Base-by-base conservation (phyloP, 2,113 vertebrate genomes). In the Perca flavescens region DNA sequence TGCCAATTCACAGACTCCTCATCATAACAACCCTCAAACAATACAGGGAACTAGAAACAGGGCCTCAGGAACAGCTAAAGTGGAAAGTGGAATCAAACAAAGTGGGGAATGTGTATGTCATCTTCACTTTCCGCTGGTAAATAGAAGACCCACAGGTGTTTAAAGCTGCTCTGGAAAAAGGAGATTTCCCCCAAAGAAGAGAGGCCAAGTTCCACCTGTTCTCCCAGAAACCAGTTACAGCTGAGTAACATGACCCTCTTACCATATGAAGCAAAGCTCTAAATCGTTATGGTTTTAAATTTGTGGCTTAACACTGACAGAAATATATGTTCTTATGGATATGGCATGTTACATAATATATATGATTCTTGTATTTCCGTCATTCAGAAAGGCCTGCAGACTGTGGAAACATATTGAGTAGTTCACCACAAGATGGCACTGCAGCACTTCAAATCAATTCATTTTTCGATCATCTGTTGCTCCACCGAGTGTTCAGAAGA, bases 391-490 rank as follows among this genome's bases (percentile, higher is more conserved):
- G 54, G 10, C 57, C 40, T 28, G n/a, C 8, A 5, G 17, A 43
- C 17, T 13, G 65, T 56, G 50, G 31, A 52, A 22, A 49, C 70
- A 74, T 21, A 28, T 61, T 12, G 9, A 43, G 16, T 2, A 11
- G 0, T 49, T 66, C 5, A 65, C 88, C 92, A 89, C 81, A 56
- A 76, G 93, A 79, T 81, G 93, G 83, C 89, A 63, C 72, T 90
- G 62, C 71, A 82, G 75, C 79, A 58, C 75, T 69, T 69, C 9
- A 40, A 57, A 79, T 78, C 13, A 25, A 12, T 43, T 52, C 0
- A 31, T 12, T 15, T 6, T n/a, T 6, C 9, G 1, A 77, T 77
- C 6, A 61, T 25, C 65, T 87, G 22, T 80, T 77, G 86, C 89
- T 6, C 90, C 90, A 91, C 46, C 89, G 5, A 70, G 90, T 83